Evolutionary conservation across 2,113 vertebrate species (phyloP).

Genomic region (Semicossyphus pulcher): DNA sequence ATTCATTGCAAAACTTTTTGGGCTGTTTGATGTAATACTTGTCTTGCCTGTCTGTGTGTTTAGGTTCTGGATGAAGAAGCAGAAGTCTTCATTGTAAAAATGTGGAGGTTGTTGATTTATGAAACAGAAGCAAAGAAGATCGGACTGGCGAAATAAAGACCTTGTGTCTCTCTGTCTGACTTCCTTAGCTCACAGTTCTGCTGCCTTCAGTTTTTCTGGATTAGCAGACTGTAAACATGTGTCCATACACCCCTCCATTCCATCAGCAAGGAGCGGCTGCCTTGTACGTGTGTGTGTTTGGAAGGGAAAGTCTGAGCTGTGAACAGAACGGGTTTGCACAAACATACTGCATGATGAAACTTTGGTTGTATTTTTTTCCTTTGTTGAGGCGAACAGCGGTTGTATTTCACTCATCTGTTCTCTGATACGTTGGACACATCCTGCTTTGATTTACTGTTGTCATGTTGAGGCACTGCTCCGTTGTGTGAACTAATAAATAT

Average conservation of each 20-base stretch:
- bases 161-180: constrained; percentile 27
- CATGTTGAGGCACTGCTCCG: constrained; percentile 65
- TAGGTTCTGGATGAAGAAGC: constrained; percentile 99
- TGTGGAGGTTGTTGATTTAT: constrained; percentile 99
- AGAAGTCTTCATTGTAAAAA: constrained; percentile 99
- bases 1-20: neutral
- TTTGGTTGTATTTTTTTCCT: constrained; percentile 51
- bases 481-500: constrained; percentile 79
- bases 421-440: constrained; percentile 49
- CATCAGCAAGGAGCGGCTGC: constrained; percentile 65
- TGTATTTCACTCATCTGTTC: constrained; percentile 49
- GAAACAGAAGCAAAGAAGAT: constrained; percentile 99
- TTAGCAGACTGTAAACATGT: constrained; percentile 51
- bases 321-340: constrained; percentile 58
- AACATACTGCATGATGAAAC: constrained; percentile 72
- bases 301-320: constrained; percentile 36
- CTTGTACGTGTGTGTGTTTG: constrained; percentile 40
- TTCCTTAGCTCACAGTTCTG: constrained; percentile 34
- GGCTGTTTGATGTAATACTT: neutral
- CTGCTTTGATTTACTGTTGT: constrained; percentile 74
- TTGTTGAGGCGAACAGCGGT: constrained; percentile 30
- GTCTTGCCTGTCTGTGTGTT: constrained; percentile 10
- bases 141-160: constrained; percentile 95
- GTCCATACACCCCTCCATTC: constrained; percentile 54
- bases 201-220: constrained; percentile 25